phyloP scores from a whole-genome alignment of 2,888 invertebrate genomes.

The Agrenia bidenticulata region DNA sequence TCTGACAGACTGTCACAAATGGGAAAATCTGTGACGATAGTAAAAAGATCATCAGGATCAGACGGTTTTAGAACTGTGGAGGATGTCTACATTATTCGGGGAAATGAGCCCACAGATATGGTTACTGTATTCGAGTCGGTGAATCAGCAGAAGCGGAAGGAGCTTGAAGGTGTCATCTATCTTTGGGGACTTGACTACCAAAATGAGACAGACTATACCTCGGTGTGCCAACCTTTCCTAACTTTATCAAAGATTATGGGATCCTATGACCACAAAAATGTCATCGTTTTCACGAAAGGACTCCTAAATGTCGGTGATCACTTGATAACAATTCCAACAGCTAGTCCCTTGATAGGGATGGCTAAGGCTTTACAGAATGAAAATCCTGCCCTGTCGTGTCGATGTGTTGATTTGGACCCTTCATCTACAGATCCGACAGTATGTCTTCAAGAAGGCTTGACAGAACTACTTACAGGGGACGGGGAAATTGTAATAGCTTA shows the following conservation, averaged over 20 bases:
- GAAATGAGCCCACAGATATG: slow-evolving; percentile 18
- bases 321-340: slow-evolving; percentile 20
- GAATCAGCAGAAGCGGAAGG: neutral
- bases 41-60: slow-evolving; percentile 9
- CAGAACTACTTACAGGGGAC: slow-evolving; percentile 13
- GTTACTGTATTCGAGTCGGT: slow-evolving; percentile 12
- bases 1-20: slow-evolving; percentile 5
- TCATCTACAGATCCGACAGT: neutral
- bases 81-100: slow-evolving; percentile 12
- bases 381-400: slow-evolving; percentile 15
- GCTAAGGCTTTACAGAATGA: slow-evolving; percentile 31
- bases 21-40: slow-evolving; percentile 13
- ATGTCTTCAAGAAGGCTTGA: neutral
- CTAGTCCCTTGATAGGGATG: slow-evolving; percentile 30
- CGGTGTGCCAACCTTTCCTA: slow-evolving; percentile 29
- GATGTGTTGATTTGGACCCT: slow-evolving; percentile 23
- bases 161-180: slow-evolving; percentile 28
- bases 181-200: slow-evolving; percentile 22
- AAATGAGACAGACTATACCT: slow-evolving; percentile 26
- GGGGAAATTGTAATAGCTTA: slow-evolving; percentile 28
- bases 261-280: slow-evolving; percentile 13
- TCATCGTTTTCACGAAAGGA: slow-evolving; percentile 28
- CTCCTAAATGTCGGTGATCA: slow-evolving; percentile 31
- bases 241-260: slow-evolving; percentile 20
- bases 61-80: neutral